Evolutionary conservation across 1,140 invertebrate species (phyloP).

Genomic region (Drosophila watanabei): DNA sequence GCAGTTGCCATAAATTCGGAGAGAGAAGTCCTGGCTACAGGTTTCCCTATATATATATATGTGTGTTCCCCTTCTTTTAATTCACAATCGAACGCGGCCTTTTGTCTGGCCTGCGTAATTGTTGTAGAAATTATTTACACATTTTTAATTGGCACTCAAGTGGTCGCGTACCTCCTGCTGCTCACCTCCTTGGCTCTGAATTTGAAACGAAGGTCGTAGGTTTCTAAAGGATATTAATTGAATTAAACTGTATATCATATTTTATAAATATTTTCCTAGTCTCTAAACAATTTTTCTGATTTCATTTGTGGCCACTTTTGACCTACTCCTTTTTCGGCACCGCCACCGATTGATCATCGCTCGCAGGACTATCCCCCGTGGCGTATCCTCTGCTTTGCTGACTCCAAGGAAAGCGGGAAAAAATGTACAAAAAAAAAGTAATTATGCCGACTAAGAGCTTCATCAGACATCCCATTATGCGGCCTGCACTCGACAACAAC

Average conservation of each 20-base stretch:
- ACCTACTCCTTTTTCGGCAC: constrained; percentile 37
- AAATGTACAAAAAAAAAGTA: constrained; percentile 66
- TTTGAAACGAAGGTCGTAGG: constrained; percentile 13
- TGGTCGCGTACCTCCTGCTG: constrained; percentile 65
- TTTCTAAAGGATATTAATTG: not conserved
- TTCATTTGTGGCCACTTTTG: constrained; percentile 19
- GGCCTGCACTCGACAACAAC: constrained; percentile 69
- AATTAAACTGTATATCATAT: too few relatives aligned
- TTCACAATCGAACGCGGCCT: constrained; percentile 49
- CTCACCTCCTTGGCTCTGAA: not conserved
- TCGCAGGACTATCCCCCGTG: constrained; percentile 5
- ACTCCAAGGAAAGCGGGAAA: constrained; percentile 10
- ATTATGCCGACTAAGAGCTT: constrained; percentile 84
- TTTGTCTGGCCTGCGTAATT: constrained; percentile 68
- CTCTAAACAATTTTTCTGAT: too few relatives aligned
- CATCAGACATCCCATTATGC: constrained; percentile 84
- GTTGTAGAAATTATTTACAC: constrained; percentile 80
- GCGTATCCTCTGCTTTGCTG: constrained; percentile 49
- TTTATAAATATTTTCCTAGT: not conserved
- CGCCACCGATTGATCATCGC: constrained; percentile 33
- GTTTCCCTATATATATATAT: constrained; percentile 23
- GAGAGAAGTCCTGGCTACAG: constrained; percentile 49
- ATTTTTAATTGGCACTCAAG: constrained; percentile 82
- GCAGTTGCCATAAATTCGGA: constrained; percentile 69
- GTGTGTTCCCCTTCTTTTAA: constrained; percentile 8